Conservation (phyloP, 2,888 invertebrate species). For the Keiferia lycopersicella region DNA sequence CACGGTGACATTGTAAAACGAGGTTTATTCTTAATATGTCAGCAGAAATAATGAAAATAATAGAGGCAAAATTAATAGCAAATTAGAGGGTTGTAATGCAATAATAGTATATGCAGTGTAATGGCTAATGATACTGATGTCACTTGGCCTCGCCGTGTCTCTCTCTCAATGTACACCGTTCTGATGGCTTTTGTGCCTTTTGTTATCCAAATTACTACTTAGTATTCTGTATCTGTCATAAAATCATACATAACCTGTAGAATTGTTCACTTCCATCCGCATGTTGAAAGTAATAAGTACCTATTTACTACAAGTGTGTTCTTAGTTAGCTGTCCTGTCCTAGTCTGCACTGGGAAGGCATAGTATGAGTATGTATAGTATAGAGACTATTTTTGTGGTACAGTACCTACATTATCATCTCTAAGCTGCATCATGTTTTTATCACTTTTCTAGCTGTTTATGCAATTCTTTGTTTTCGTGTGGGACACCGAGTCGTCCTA, state of each 20-base stretch:
- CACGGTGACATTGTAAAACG: constrained; percentile 71
- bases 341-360: too few relatives aligned
- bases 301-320: neutral
- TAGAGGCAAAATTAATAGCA: constrained; percentile 74
- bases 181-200: constrained; percentile 37
- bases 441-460: too few relatives aligned
- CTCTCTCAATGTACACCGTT: constrained; percentile 8
- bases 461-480: too few relatives aligned
- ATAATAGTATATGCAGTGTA: constrained; percentile 59
- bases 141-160: constrained; percentile 37
- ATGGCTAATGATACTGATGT: constrained; percentile 56
- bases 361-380: too few relatives aligned
- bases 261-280: constrained; percentile 24
- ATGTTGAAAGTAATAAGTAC: constrained; percentile 27
- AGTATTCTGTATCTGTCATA: constrained; percentile 17
- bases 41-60: constrained; percentile 77
- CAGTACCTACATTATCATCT: too few relatives aligned
- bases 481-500: too few relatives aligned
- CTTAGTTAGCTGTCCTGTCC: neutral
- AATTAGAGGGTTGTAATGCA: constrained; percentile 77
- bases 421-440: too few relatives aligned
- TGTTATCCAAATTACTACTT: constrained; percentile 42
- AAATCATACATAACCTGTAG: constrained; percentile 14
- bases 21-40: constrained; percentile 67
- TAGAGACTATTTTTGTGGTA: too few relatives aligned